Evolutionary conservation across 2,113 vertebrate genomes (phyloP), one percentile per base, ranked within the genome.

Genomic region (Solenodon paradoxus): DNA sequence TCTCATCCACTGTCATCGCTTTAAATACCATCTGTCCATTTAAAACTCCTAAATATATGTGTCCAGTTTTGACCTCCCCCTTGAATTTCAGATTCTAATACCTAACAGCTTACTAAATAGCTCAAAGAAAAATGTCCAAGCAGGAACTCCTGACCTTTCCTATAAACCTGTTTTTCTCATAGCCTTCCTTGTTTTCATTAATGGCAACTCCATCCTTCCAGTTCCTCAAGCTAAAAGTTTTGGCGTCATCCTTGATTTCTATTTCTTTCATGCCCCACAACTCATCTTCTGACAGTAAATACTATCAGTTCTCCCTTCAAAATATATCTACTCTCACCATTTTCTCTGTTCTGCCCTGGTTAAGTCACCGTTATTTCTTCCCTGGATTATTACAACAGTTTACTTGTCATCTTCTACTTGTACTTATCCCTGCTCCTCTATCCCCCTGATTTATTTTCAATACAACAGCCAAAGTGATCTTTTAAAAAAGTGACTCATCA

Each of bases 141-240:
- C 81, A 30, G 22, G 90, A 90, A 64, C n/a, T 74, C 32, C 9
- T 90, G 45, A 90, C 82, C 57, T 71, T 87, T 90, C 69, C 45
- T 16, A 45, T 90, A 83, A 87, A 68, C 32, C 8, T 96, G 5
- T 57, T 47, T 35, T 45, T 94, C 49, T 35, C 26, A 84, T 16
- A 95, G 59, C 59, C 17, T 28, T 90, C 51, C 53, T 35, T 53
- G 71, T 90, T 93, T 95, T 95, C 55, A 71, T 90, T 92, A 74
- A 63, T 82, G 42, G 10, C 61, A 91, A 38, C 38, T 32, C 83
- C 22, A 71, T 66, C 6, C 32, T 96, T 93, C 40, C 11, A 83
- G 11, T 93, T 93, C 40, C 57, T 93, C 57, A 90, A 24, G 40
- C 28, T 90, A 55, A 86, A 95, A 80, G n/a, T 32, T 75, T 82